phyloP scores from a whole-genome alignment of 2,888 invertebrate genomes.

The Liposcelis brunnea region DNA sequence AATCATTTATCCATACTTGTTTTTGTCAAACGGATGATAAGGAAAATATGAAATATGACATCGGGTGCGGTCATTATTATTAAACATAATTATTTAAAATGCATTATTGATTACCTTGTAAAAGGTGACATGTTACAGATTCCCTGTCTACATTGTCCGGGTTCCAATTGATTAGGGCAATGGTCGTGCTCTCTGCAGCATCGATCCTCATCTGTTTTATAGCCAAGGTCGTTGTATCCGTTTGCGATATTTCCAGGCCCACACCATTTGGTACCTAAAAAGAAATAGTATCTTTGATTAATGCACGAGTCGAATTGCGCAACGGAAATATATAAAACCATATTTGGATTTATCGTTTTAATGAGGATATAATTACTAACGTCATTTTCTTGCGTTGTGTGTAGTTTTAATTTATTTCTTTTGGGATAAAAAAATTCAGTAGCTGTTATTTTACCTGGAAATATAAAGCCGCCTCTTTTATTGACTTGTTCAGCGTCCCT shows the following conservation, averaged over 20 bases:
- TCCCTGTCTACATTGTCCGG: slow-evolving; percentile 41
- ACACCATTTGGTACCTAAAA: slow-evolving; percentile 62
- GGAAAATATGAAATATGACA: no score
- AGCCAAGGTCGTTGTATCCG: slow-evolving; percentile 45
- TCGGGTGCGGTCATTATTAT: no score
- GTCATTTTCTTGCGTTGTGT: no score
- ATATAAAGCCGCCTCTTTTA: slow-evolving; percentile 33
- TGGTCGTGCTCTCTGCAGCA: slow-evolving; percentile 60
- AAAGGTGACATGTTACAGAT: slow-evolving; percentile 50
- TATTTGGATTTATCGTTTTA: no score
- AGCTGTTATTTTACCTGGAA: slow-evolving; percentile 22
- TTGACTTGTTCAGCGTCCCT: slow-evolving; percentile 18
- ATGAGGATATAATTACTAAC: no score
- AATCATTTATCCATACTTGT: neutral
- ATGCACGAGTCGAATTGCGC: no score
- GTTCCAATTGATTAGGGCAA: slow-evolving; percentile 41
- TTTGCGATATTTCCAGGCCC: slow-evolving; percentile 48
- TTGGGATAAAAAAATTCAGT: no score
- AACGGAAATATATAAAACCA: no score
- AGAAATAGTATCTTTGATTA: slow-evolving; percentile 12
- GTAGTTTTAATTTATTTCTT: no score
- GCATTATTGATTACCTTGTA: slow-evolving; percentile 29
- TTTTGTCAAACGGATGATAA: no score
- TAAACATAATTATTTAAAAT: neutral
- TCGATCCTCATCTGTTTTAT: slow-evolving; percentile 42